Evolutionary conservation across 1,140 invertebrate species (phyloP).

Genomic region (Lerema accius): DNA sequence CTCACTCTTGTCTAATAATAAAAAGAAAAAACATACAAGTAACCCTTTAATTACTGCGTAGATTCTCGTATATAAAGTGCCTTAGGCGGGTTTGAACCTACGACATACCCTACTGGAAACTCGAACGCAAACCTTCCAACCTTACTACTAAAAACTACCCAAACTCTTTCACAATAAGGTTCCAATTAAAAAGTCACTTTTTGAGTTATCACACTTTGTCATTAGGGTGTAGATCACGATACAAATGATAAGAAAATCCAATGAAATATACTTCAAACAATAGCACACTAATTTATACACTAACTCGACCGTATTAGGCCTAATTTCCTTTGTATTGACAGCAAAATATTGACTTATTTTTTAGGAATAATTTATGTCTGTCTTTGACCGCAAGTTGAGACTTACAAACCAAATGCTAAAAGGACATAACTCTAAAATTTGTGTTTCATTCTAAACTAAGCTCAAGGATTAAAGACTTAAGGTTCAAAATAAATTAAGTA

Average conservation of each 20-base stretch:
- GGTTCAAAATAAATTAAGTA: neutral
- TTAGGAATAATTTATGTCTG: conserved; percentile 60
- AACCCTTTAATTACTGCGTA: conserved; percentile 41
- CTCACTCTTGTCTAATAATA: conserved; percentile 4
- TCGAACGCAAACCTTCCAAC: conserved; percentile 36
- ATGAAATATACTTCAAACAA: conserved; percentile 46
- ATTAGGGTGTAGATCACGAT: conserved; percentile 29
- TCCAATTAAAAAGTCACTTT: conserved; percentile 28
- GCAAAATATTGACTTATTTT: conserved; percentile 49
- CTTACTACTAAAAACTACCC: conserved; percentile 18
- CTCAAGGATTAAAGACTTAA: no score
- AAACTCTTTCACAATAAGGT: conserved; percentile 30
- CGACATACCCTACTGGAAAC: conserved; percentile 36
- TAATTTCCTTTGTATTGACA: conserved; percentile 20
- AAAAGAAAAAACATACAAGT: conserved; percentile 36
- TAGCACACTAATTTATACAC: conserved; percentile 31
- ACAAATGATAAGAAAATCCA: conserved; percentile 55
- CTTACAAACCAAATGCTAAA: conserved; percentile 5
- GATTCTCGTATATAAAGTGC: conserved; percentile 49
- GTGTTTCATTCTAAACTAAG: conserved; percentile 19
- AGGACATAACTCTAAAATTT: conserved; percentile 34
- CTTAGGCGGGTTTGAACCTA: conserved; percentile 60
- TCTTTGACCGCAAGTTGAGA: conserved; percentile 53
- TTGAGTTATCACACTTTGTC: conserved; percentile 36
- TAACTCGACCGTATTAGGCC: conserved; percentile 27